These are phyloP conservation scores for Meda fulgida DNA, from an alignment of 2,797 vertebrate genomes.

Conservation along the genomic window DNA sequence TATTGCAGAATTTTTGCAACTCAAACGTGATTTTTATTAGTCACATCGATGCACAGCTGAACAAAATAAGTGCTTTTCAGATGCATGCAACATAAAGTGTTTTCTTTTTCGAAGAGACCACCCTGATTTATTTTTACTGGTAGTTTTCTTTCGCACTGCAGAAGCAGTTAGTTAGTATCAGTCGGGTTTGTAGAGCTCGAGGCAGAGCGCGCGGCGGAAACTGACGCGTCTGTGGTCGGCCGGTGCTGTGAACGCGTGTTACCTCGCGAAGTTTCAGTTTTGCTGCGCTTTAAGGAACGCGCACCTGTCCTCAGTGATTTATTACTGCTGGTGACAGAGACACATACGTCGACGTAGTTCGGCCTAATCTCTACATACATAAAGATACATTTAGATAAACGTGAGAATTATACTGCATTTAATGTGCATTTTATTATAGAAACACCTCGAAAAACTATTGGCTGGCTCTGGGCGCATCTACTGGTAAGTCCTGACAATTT, in stretches of 20 bases:
- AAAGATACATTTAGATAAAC: background rate
- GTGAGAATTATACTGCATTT: background rate
- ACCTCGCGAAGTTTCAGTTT: slow-evolving; percentile 53
- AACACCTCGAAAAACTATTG: background rate
- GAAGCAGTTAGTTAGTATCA: slow-evolving; percentile 26
- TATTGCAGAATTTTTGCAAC: background rate
- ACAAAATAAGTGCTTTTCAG: background rate
- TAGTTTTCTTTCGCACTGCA: slow-evolving; percentile 4
- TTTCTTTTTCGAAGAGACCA: background rate
- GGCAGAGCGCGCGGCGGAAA: slow-evolving; percentile 50
- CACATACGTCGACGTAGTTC: background rate
- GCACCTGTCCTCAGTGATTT: slow-evolving; percentile 58
- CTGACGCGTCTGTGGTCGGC: slow-evolving; percentile 56
- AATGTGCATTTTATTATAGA: background rate
- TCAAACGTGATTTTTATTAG: background rate
- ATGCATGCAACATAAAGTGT: background rate
- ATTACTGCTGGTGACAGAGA: slow-evolving; percentile 42
- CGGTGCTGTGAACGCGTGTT: slow-evolving; percentile 41
- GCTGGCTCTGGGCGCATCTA: slow-evolving; percentile 1
- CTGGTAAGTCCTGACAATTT: slow-evolving; percentile 13
- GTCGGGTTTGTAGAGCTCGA: slow-evolving; percentile 38
- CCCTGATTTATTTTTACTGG: slow-evolving; percentile 11
- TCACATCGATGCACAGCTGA: background rate
- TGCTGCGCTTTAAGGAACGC: slow-evolving; percentile 39
- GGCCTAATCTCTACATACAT: background rate